A percentile compares a stretch with the other conserved stretches of the same genome.
Conservation (phyloP, 2,797 vertebrate genomes). For the Hemitrygon akajei region DNA sequence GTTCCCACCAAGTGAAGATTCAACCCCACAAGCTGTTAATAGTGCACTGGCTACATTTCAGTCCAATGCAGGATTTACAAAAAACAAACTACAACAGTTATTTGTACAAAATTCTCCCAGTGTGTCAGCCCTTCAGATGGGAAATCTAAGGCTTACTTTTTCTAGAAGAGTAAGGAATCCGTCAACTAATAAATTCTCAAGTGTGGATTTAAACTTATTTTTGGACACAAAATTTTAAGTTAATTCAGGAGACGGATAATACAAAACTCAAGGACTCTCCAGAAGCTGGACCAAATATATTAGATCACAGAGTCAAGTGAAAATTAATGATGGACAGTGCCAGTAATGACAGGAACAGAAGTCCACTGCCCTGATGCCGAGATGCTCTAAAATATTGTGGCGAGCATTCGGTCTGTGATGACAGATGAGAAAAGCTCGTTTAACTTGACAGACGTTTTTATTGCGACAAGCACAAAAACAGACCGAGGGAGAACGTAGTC, state of each 20-base stretch:
- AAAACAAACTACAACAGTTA: background rate
- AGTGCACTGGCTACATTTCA: background rate
- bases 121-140: background rate
- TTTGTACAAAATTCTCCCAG: no score
- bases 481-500: no score
- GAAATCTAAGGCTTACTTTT: background rate
- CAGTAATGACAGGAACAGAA: conserved; percentile 9
- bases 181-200: background rate
- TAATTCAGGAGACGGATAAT: background rate
- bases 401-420: no score
- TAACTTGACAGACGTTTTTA: no score
- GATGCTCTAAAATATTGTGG: background rate
- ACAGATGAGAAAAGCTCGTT: no score
- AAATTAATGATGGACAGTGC: background rate
- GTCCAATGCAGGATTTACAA: background rate
- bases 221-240: background rate
- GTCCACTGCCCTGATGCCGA: background rate
- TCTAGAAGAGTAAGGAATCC: background rate
- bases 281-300: background rate
- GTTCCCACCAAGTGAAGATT: background rate
- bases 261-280: background rate
- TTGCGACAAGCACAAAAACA: no score
- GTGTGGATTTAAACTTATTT: background rate
- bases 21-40: background rate
- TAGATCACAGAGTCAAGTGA: background rate